Conservation (phyloP, 2,113 vertebrate species). For the Shinisaurus crocodilurus region DNA sequence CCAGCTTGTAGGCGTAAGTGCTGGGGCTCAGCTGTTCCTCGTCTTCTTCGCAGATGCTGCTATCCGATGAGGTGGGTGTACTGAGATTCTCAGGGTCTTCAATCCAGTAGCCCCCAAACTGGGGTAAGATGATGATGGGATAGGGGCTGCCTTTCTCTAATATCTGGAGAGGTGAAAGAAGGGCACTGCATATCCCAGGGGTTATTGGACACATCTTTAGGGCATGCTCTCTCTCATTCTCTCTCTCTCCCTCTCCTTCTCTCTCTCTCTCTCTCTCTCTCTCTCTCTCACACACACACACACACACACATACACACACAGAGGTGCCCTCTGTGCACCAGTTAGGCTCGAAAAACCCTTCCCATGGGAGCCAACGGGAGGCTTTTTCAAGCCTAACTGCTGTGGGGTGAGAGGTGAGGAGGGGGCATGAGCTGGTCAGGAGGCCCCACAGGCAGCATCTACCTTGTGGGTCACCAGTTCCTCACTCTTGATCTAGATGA, state of each 20-base stretch:
- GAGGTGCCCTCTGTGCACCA: too few relatives aligned
- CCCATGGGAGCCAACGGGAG: too few relatives aligned
- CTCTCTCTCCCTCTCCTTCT: too few relatives aligned
- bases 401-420: not conserved
- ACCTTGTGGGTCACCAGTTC: not conserved
- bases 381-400: too few relatives aligned
- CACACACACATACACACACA: too few relatives aligned
- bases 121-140: conserved; percentile 89
- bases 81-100: conserved; percentile 84
- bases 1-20: conserved; percentile 85
- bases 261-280: too few relatives aligned
- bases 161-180: conserved; percentile 75
- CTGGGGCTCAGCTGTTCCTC: conserved; percentile 77
- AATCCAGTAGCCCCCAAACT: conserved; percentile 96
- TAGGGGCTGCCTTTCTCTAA: conserved; percentile 87
- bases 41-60: conserved; percentile 84
- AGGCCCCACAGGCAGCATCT: not conserved
- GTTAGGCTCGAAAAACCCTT: too few relatives aligned
- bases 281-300: too few relatives aligned
- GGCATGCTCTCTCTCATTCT: too few relatives aligned
- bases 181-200: not conserved
- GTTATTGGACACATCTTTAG: not conserved
- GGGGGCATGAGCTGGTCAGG: too few relatives aligned
- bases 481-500: not conserved
- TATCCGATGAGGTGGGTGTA: conserved; percentile 82